phyloP scores from a whole-genome alignment of 2,113 vertebrate species.

The Paralichthys olivaceus region DNA sequence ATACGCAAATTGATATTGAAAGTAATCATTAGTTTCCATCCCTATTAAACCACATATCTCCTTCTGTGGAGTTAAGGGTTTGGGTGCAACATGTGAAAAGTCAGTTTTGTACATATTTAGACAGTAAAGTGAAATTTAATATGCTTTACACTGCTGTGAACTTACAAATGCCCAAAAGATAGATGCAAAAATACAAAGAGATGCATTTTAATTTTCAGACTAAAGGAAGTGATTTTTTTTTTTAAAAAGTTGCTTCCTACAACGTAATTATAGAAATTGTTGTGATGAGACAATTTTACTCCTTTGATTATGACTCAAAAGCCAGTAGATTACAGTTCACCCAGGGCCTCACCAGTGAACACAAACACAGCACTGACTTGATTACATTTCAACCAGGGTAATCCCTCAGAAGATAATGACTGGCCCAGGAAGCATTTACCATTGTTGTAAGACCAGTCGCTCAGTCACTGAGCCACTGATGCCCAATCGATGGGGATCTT shows the following conservation, averaged over 20 bases:
- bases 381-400: constrained; percentile 57
- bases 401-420: constrained; percentile 56
- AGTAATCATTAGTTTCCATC: background rate
- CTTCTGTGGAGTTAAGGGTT: background rate
- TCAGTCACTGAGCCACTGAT: constrained; percentile 61
- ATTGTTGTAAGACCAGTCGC: constrained; percentile 51
- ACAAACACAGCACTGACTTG: constrained; percentile 45
- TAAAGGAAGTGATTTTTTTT: background rate
- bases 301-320: background rate
- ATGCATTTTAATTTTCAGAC: background rate
- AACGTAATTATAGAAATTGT: background rate
- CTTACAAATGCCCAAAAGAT: background rate
- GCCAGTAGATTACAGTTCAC: constrained; percentile 20
- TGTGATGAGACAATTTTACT: background rate
- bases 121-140: background rate
- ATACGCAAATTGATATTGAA: background rate
- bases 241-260: background rate
- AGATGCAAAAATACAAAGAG: background rate
- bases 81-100: background rate
- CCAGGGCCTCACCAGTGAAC: constrained; percentile 18
- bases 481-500: constrained; percentile 75
- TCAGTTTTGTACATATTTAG: background rate
- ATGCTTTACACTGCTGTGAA: background rate
- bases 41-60: background rate
- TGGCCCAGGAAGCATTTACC: constrained; percentile 47